These are phyloP conservation scores for Prolemur simus DNA, from an alignment of 2,113 vertebrate genomes.

Conservation along the genomic window DNA sequence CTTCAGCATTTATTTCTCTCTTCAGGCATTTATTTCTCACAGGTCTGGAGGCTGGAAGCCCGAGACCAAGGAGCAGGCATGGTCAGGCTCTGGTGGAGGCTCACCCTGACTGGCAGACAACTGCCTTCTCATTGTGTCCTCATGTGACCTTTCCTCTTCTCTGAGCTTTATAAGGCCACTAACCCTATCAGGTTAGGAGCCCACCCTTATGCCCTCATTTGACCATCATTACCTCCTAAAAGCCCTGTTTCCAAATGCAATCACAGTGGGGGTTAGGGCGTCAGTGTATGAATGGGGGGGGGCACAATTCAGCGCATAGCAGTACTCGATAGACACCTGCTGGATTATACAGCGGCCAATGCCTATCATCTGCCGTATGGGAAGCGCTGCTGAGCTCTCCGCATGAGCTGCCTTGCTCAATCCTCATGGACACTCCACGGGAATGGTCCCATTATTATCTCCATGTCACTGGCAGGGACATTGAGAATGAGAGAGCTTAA, in stretches of 20 bases:
- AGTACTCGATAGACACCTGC: not conserved
- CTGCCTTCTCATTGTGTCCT: not conserved
- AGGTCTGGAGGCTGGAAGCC: not conserved
- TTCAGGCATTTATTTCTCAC: not conserved
- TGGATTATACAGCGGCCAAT: not conserved
- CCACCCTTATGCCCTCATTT: not conserved
- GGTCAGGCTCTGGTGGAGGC: not conserved
- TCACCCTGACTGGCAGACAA: not conserved
- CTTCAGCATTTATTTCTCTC: not conserved
- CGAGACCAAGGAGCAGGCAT: not conserved
- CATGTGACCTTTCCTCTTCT: not conserved
- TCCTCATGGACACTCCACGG: not conserved
- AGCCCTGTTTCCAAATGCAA: not conserved
- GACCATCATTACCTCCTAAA: not conserved
- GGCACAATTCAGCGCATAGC: not conserved
- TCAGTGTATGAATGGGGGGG: not conserved
- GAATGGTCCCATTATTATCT: no score
- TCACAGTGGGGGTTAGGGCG: not conserved
- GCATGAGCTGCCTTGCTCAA: fast-evolving
- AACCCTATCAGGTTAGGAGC: not conserved
- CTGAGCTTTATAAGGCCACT: not conserved
- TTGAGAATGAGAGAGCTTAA: not conserved
- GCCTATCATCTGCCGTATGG: fast-evolving
- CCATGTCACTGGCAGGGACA: not conserved
- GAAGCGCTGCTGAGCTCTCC: fast-evolving